Percentiles rank a stretch among this genome's conserved stretches.
Evolutionary conservation across 2,888 invertebrate species (phyloP).

Genomic region (Altica lythri): DNA sequence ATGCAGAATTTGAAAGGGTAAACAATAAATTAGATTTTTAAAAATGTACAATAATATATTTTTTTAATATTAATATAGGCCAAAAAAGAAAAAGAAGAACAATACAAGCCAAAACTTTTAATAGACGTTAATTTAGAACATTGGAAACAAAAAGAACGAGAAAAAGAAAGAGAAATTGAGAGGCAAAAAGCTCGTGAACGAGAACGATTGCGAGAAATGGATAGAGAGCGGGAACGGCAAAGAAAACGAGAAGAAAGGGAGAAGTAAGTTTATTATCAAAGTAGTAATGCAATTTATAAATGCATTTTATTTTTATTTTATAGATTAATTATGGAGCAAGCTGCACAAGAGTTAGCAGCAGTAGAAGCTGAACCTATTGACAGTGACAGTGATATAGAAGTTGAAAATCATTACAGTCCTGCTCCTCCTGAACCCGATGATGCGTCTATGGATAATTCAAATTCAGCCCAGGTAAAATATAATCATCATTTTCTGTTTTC

Average conservation of each 20-base stretch:
- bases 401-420: slow-evolving; percentile 53
- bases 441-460: slow-evolving; percentile 46
- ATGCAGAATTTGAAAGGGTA: slow-evolving; percentile 68
- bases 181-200: slow-evolving; percentile 67
- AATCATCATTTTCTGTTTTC: slow-evolving; percentile 1
- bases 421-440: slow-evolving; percentile 46
- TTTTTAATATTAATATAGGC: slow-evolving; percentile 54
- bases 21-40: too few relatives aligned
- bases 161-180: slow-evolving; percentile 61
- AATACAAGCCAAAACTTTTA: slow-evolving; percentile 81
- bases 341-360: slow-evolving; percentile 66
- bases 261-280: slow-evolving; percentile 42
- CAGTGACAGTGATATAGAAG: slow-evolving; percentile 65
- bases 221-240: slow-evolving; percentile 61
- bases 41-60: neutral
- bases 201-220: slow-evolving; percentile 88
- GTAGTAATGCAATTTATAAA: too few relatives aligned
- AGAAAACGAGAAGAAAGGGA: slow-evolving; percentile 54
- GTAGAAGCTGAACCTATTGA: slow-evolving; percentile 76
- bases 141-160: slow-evolving; percentile 65
- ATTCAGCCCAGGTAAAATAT: slow-evolving; percentile 49
- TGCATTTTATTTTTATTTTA: too few relatives aligned
- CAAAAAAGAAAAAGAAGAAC: slow-evolving; percentile 77
- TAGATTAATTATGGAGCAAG: slow-evolving; percentile 63
- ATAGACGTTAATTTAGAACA: slow-evolving; percentile 71